Base-by-base conservation (phyloP, 2,888 invertebrate genomes). In the Lithodes maja region DNA sequence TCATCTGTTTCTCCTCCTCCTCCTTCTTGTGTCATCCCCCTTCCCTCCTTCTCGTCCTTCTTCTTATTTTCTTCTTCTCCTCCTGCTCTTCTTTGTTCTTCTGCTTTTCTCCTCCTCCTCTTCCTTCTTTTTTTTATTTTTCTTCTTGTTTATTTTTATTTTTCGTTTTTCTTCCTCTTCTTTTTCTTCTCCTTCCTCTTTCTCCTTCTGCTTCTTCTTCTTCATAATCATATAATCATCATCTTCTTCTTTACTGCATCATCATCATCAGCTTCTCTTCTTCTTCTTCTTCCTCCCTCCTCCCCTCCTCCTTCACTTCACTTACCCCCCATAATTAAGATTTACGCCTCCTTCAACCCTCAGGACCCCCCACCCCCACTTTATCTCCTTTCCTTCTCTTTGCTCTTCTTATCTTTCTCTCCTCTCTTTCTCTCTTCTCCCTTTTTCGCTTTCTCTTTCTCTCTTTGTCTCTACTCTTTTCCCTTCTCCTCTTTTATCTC, bases 1-100 rank as follows among this genome's bases (percentile, higher is more conserved):
- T 75, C 75, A 75, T 75, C 75, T 17, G 15, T 33, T 17, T 75
- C 75, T 75, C 75, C 15, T 75, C 33, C 17, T 75, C 75, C 15
- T 75, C 33, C 15, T 75, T 33, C 2, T 75, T 33, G 49, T 17
- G n/a, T 7, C 3, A 15, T 7, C 3, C 17, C 7, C 3, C 75
- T 7, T 17, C 75, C 9, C 17, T 33, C 33, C 15, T 75, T 33
- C 15, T 75, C 75, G 17, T 75, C 75, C 15, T 75, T 33, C 17
- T 75, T 33, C 15, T 75, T 33, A 2, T 75, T 33, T 2, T 75
- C 75, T 7, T 17, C 75, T 7, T 17, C 75, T 7, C 3, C 17
- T 7, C 3, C 75, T 7, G 2, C 75, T 33, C 17, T 33, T 17
- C 3, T 33, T 33, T 0, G 2, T 17, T 17, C 75, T 33, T 3